phyloP scores from a whole-genome alignment of 2,888 invertebrate genomes.

The Parnassius glacialis region DNA sequence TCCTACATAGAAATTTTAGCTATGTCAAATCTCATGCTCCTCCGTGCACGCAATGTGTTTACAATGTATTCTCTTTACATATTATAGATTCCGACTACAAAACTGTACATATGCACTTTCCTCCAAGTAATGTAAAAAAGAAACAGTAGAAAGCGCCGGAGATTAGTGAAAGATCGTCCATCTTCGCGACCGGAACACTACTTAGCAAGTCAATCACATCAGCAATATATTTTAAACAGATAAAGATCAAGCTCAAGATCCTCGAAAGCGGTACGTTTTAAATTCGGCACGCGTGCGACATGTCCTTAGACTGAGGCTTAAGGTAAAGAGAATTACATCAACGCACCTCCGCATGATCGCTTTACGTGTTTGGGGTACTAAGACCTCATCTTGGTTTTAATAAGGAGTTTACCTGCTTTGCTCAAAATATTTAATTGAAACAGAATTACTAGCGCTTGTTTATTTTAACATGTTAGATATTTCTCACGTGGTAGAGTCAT shows the following conservation, averaged over 20 bases:
- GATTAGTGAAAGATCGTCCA: neutral
- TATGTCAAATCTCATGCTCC: no score
- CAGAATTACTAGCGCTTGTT: no score
- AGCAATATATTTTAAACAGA: conserved; percentile 9
- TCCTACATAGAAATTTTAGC: no score
- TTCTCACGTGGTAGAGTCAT: no score
- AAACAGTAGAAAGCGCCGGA: conserved; percentile 11
- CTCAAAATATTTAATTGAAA: neutral
- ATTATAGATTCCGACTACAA: no score
- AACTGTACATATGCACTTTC: no score
- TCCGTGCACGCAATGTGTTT: no score
- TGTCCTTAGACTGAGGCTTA: neutral
- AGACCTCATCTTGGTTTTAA: neutral
- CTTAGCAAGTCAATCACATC: neutral
- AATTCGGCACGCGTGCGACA: conserved; percentile 11
- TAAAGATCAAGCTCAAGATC: conserved; percentile 27
- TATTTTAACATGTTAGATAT: no score
- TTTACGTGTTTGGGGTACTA: conserved; percentile 10
- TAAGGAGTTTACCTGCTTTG: conserved; percentile 1
- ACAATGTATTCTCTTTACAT: no score
- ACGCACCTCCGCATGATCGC: conserved; percentile 8
- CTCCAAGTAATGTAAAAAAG: neutral
- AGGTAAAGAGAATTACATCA: conserved; percentile 2
- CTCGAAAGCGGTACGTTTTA: conserved; percentile 25
- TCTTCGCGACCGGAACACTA: neutral